Evolutionary conservation across 2,113 vertebrate species (phyloP), one percentile per base, ranked within the genome.

Genomic region (Potamarius usumacintae): DNA sequence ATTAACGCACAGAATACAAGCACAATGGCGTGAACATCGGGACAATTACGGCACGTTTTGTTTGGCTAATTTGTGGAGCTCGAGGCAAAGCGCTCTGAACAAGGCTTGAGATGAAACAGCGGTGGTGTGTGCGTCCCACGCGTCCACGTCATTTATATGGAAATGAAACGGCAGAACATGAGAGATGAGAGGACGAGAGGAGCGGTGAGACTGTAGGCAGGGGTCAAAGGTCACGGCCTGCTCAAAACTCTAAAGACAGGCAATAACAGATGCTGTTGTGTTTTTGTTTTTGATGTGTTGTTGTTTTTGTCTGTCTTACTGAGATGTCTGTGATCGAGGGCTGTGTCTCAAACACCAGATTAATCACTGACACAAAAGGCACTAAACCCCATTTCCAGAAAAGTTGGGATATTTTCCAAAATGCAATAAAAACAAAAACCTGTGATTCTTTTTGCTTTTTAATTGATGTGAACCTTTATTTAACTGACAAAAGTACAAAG

Each of bases 111-210:
- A 85, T 60, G 83, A 85, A 74, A 48, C 83, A 18, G 63, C 17
- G 25, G 1, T 25, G 7, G 48, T 3, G 63, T 27, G 52, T 4
- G 17, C 20, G 48, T 48, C 67, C 55, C 71, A 72, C 15, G 5
- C 20, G 15, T 22, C 18, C 27, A 72, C 34, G 52, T 25, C 52
- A 84, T 84, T 84, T 84, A 84, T 58, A 84, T 84, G 83, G 83
- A 84, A 84, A 84, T 84, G n/a, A 20, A 71, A 53, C 6, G 1
- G 62, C 2, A 4, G 62, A 67, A 25, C 82, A 55, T 8, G 48
- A 63, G 25, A 69, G 34, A 67, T 7, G 15, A 67, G 25, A 27
- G 62, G 15, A 55, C 8, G 0, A 2, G 11, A 52, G 11, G 25
- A 84, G 58, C 14, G 27, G 17, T 42, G 17, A 69, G 50, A 84